These are phyloP conservation scores for Macheiramphus alcinus DNA, from an alignment of 2,113 vertebrate genomes.

Conservation along the genomic window DNA sequence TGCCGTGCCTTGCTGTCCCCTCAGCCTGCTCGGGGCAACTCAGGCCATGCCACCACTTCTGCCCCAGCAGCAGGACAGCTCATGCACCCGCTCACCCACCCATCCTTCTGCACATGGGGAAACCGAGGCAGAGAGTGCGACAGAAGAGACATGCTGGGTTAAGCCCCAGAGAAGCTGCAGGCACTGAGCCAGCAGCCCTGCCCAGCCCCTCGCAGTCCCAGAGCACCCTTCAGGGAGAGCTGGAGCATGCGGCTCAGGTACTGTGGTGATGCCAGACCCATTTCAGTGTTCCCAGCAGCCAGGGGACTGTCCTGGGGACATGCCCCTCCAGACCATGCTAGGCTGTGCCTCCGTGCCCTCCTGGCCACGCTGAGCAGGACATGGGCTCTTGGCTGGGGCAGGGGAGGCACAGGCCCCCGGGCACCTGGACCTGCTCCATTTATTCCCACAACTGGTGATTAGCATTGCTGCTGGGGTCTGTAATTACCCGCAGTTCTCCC, in stretches of 20 bases:
- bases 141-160: neutral
- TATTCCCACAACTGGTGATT: neutral
- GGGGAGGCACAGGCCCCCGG: neutral
- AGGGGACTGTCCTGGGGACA: neutral
- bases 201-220: neutral
- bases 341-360: neutral
- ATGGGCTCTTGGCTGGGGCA: accelerated
- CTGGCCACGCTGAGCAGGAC: neutral
- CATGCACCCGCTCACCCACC: accelerated
- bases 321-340: neutral
- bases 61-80: neutral
- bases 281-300: neutral
- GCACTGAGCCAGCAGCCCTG: neutral
- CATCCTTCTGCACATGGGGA: neutral
- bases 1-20: neutral
- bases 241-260: neutral
- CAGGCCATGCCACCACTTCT: neutral
- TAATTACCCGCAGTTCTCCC: neutral
- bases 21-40: neutral
- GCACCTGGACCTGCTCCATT: neutral
- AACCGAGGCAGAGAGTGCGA: neutral
- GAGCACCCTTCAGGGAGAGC: neutral
- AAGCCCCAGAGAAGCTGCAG: neutral
- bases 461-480: neutral
- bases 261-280: neutral